Evolutionary conservation across 2,113 vertebrate species (phyloP).

Genomic region (Todiramphus chloris): DNA sequence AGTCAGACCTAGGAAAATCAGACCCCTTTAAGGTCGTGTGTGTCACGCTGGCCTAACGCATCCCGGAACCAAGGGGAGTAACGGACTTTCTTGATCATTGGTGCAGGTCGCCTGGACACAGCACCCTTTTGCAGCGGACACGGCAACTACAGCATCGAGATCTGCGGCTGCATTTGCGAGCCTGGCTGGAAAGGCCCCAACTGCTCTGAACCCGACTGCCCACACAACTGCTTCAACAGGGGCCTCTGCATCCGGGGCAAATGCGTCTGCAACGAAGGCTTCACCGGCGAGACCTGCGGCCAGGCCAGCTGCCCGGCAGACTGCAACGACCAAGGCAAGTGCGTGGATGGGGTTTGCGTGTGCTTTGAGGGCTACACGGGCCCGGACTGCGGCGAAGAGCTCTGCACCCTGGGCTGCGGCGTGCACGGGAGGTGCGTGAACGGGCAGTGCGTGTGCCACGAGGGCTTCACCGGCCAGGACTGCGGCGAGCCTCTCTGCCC

Average conservation of each 20-base stretch:
- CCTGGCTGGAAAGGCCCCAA: conserved; percentile 81
- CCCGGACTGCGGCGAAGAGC: conserved; percentile 83
- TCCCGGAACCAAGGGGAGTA: not conserved
- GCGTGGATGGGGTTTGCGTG: conserved; percentile 84
- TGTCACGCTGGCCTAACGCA: not conserved
- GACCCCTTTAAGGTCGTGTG: accelerated
- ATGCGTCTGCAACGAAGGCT: conserved; percentile 85
- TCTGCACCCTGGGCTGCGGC: conserved; percentile 85
- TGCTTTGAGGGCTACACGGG: conserved; percentile 92
- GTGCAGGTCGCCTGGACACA: conserved; percentile 85
- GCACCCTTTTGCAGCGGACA: conserved; percentile 90
- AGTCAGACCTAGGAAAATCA: not conserved
- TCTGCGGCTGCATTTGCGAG: conserved; percentile 78
- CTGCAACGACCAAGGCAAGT: conserved; percentile 96
- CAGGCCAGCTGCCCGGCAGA: conserved; percentile 85
- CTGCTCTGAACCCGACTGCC: conserved; percentile 73
- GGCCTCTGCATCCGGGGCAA: conserved; percentile 76
- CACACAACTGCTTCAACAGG: conserved; percentile 48
- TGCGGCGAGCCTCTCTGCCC: conserved; percentile 87
- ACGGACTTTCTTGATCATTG: not conserved
- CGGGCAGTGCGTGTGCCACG: conserved; percentile 84
- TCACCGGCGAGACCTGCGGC: conserved; percentile 86
- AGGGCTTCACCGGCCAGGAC: conserved; percentile 86
- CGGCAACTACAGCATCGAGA: conserved; percentile 89
- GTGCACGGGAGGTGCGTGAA: conserved; percentile 84